These are phyloP conservation scores for Globodera ellingtonae DNA, from an alignment of 1,140 invertebrate species.

Conservation along the genomic window DNA sequence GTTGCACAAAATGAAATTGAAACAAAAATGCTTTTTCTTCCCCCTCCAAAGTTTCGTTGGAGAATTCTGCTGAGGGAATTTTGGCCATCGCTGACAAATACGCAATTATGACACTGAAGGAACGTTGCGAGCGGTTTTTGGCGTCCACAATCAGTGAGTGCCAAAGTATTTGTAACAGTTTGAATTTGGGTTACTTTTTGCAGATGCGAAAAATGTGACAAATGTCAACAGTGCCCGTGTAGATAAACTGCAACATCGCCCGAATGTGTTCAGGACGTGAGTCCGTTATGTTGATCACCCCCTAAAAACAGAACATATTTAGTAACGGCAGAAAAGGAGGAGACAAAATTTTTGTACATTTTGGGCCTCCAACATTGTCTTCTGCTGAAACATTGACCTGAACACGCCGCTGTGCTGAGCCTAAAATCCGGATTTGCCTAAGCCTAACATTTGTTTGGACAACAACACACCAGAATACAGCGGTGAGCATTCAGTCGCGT, in stretches of 20 bases:
- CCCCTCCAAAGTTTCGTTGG: too few species aligned
- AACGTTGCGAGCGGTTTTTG: too few species aligned
- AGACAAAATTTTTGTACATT: slow-evolving; percentile 23
- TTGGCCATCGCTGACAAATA: too few species aligned
- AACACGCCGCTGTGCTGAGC: slow-evolving; percentile 61
- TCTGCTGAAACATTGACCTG: slow-evolving; percentile 58
- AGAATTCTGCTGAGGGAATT: too few species aligned
- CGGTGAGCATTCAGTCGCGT: slow-evolving; percentile 52
- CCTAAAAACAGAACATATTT: slow-evolving; percentile 7
- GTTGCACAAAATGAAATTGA: too few species aligned
- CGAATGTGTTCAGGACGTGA: slow-evolving; percentile 54
- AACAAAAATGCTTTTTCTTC: too few species aligned
- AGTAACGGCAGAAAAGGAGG: background rate
- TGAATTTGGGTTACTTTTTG: too few species aligned
- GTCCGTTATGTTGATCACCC: slow-evolving; percentile 55
- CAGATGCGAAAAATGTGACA: too few species aligned
- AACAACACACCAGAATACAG: slow-evolving; percentile 44
- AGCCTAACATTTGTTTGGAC: background rate
- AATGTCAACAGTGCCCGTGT: slow-evolving; percentile 26
- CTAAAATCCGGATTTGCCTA: background rate
- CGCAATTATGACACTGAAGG: too few species aligned
- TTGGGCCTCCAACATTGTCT: slow-evolving; percentile 58
- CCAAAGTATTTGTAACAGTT: too few species aligned
- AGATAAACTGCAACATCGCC: slow-evolving; percentile 32
- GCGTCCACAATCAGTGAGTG: too few species aligned